Conservation (phyloP, 2,113 vertebrate species). For the Struthio camelus region DNA sequence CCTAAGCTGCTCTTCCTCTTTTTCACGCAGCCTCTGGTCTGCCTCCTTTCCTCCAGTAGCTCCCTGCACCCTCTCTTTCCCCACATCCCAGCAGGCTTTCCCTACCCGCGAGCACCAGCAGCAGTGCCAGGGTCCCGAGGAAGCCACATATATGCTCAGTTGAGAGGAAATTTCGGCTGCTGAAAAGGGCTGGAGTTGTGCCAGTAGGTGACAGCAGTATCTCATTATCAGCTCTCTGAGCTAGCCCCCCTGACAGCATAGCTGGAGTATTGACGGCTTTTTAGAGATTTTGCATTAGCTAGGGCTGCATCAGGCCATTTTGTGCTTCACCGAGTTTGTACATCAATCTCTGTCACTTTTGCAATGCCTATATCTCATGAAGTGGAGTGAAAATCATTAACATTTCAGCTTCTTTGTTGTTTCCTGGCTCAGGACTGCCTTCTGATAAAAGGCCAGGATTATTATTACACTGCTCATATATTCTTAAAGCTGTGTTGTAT, state of each 20-base stretch:
- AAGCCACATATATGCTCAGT: not conserved
- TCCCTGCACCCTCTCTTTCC: not conserved
- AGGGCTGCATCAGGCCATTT: constrained; percentile 16
- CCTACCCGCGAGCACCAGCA: not conserved
- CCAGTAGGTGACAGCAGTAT: not conserved
- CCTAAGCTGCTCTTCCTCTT: not conserved
- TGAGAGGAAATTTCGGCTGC: constrained; percentile 15
- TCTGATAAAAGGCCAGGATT: not conserved
- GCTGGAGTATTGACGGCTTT: constrained; percentile 4
- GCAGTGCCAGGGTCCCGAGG: fast-evolving
- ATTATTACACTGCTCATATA: not conserved
- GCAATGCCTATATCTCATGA: not conserved
- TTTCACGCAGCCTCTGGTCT: not conserved
- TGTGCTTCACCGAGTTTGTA: constrained; percentile 39
- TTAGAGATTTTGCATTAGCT: constrained; percentile 40
- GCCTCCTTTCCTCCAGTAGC: not conserved
- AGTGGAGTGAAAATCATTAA: not conserved
- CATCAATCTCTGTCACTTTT: constrained; percentile 46
- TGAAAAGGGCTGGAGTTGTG: not conserved
- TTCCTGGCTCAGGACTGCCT: not conserved
- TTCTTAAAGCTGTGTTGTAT: not conserved
- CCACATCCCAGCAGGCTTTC: not conserved
- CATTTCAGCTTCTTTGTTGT: not conserved
- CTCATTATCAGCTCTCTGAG: constrained; percentile 18
- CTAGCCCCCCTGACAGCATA: not conserved